These are phyloP conservation scores for Characodon lateralis DNA, from an alignment of 2,797 vertebrate species.

Conservation along the genomic window DNA sequence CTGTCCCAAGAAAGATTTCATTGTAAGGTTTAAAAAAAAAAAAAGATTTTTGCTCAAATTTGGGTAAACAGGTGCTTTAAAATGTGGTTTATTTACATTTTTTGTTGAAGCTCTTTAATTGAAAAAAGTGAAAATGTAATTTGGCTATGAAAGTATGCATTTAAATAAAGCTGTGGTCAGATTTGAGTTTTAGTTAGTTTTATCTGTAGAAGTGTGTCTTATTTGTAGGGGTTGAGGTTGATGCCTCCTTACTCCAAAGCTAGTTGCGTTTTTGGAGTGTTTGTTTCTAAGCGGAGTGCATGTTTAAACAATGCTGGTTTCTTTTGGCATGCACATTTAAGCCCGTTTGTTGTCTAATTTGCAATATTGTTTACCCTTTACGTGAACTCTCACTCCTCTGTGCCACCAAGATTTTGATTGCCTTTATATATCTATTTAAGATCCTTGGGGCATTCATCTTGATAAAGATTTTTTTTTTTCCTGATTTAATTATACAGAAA, in stretches of 20 bases:
- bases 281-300: neutral
- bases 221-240: neutral
- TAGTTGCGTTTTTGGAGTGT: neutral
- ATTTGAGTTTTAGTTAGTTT: neutral
- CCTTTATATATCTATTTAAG: neutral
- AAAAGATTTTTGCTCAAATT: neutral
- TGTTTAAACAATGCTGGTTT: neutral
- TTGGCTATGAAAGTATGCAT: neutral
- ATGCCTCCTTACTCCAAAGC: neutral
- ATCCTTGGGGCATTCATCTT: neutral
- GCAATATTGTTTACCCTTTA: constrained; percentile 6
- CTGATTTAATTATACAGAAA: neutral
- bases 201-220: neutral
- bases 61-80: neutral
- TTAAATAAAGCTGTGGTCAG: neutral
- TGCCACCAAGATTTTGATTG: neutral
- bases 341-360: neutral
- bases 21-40: too few species aligned
- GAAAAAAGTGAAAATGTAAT: neutral
- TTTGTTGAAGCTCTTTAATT: neutral
- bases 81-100: neutral
- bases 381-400: neutral
- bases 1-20: neutral
- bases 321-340: neutral
- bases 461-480: too few species aligned